Percentiles rank a stretch among this genome's conserved stretches.
Evolutionary conservation across 2,888 invertebrate species (phyloP).

Genomic region (Sinhomidia bicolor): DNA sequence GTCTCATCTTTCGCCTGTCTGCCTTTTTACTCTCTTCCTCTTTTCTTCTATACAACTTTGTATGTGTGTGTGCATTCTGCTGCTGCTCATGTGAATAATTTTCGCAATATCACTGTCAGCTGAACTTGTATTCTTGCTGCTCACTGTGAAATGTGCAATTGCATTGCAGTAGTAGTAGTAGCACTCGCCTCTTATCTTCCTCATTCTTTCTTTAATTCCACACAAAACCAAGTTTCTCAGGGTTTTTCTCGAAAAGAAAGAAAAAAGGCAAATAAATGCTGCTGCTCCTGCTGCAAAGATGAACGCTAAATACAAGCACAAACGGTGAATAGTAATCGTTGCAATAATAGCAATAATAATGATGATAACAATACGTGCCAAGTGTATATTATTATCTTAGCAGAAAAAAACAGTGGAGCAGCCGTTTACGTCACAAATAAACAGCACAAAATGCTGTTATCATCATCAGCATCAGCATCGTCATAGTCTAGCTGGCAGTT

Average conservation of each 20-base stretch:
- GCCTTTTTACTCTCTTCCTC: background rate
- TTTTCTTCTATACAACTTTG: background rate
- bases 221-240: background rate
- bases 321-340: background rate
- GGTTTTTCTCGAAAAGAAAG: no score
- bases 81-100: background rate
- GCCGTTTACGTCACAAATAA: background rate
- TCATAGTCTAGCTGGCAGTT: background rate
- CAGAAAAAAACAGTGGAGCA: background rate
- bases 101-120: background rate
- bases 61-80: background rate
- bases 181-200: background rate
- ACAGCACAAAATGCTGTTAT: no score
- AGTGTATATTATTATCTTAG: no score
- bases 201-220: background rate
- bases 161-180: no score
- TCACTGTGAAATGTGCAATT: constrained; percentile 19
- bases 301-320: background rate
- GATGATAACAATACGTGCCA: no score
- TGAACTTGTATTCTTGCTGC: background rate
- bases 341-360: background rate
- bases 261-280: background rate
- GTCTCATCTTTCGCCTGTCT: background rate
- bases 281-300: no score
- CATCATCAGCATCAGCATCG: background rate